These are phyloP conservation scores for Mastigias papua DNA, from an alignment of 30 jellyfish, hydroid and myxozoan genomes.

Conservation along the genomic window DNA sequence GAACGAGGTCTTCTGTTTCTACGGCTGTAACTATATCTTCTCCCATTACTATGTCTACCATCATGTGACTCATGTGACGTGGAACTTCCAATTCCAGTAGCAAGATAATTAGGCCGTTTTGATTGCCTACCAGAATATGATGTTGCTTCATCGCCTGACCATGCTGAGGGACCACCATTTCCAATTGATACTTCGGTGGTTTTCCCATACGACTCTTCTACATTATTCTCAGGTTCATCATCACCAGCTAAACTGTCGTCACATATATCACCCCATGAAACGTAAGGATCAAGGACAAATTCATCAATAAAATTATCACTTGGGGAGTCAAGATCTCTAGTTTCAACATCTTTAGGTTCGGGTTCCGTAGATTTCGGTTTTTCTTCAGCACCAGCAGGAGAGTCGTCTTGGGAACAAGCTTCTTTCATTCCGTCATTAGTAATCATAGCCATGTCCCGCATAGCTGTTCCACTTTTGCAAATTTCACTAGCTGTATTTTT, in stretches of 20 bases:
- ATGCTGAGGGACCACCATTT: conserved; percentile 46
- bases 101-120: conserved; percentile 9
- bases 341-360: neutral
- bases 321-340: conserved; percentile 9
- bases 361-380: neutral
- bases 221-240: neutral
- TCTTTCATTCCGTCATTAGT: neutral
- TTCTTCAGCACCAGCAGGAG: neutral
- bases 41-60: conserved; percentile 18
- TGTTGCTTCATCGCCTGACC: conserved; percentile 69
- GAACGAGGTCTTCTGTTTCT: conserved; percentile 58
- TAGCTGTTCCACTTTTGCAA: neutral
- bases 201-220: neutral
- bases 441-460: conserved; percentile 38
- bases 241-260: conserved; percentile 26
- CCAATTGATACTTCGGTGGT: conserved; percentile 47
- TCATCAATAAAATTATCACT: conserved; percentile 31
- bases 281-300: conserved; percentile 43
- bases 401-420: neutral
- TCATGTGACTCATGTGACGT: neutral
- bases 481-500: neutral
- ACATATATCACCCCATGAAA: conserved; percentile 64
- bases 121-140: conserved; percentile 1
- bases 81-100: neutral
- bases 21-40: conserved; percentile 9